phyloP scores from a whole-genome alignment of 2,797 vertebrate genomes.

The Ceryle rudis region DNA sequence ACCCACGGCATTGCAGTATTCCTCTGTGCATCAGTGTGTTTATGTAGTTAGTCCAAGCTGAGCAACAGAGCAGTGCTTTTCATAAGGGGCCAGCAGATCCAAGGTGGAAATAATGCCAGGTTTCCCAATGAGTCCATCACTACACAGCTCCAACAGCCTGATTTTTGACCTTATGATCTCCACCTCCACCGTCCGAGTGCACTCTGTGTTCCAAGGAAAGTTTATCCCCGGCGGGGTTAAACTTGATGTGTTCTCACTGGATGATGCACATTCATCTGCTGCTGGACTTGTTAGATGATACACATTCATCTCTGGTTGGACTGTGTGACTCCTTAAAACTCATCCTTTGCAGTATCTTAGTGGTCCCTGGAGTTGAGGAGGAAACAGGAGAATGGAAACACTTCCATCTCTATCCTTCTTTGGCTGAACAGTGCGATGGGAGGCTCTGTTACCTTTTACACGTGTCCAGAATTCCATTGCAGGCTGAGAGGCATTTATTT shows the following conservation, averaged over 20 bases:
- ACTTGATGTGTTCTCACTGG: accelerated
- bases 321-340: accelerated
- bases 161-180: background rate
- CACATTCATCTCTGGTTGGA: accelerated
- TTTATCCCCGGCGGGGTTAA: accelerated
- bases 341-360: background rate
- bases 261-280: background rate
- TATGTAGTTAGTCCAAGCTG: background rate
- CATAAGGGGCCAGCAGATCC: background rate
- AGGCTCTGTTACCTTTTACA: background rate
- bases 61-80: background rate
- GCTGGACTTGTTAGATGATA: background rate
- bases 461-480: background rate
- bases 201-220: accelerated
- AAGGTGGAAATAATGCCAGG: background rate
- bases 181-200: background rate
- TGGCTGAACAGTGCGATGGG: accelerated
- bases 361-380: background rate
- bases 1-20: background rate
- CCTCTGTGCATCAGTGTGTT: background rate
- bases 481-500: background rate
- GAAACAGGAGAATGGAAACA: background rate
- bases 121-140: accelerated
- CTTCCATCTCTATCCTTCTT: background rate
- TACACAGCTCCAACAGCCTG: background rate